Conservation (phyloP, 2,888 invertebrate genomes). For the Ophion ellenae region DNA sequence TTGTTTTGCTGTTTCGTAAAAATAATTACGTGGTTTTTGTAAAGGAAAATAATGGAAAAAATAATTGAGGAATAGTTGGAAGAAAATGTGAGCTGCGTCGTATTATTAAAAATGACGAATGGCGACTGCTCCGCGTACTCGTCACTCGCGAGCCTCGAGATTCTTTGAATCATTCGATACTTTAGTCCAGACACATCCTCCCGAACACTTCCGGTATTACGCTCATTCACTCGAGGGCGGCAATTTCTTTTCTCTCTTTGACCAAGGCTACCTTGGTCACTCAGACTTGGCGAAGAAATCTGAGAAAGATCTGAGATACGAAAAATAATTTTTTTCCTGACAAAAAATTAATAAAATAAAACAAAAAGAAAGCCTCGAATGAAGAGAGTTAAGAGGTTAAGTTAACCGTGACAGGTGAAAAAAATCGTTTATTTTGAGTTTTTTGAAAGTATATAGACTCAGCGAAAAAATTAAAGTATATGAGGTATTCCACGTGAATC, state of each 20-base stretch:
- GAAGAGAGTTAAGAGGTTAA: no score
- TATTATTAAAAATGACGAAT: background rate
- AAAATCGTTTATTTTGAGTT: no score
- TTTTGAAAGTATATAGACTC: no score
- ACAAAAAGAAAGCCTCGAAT: no score
- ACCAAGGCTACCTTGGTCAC: background rate
- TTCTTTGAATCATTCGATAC: slow-evolving; percentile 10
- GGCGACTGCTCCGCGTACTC: background rate
- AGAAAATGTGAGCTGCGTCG: background rate
- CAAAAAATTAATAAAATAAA: background rate
- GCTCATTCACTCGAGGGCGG: slow-evolving; percentile 20
- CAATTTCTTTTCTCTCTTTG: slow-evolving; percentile 5
- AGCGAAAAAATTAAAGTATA: no score
- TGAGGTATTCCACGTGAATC: no score
- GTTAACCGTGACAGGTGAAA: no score
- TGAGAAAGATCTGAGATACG: background rate
- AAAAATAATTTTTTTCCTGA: background rate
- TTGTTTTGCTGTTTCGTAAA: background rate
- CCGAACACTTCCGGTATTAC: slow-evolving; percentile 25
- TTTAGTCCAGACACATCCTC: slow-evolving; percentile 21
- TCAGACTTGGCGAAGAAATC: background rate
- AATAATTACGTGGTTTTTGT: background rate
- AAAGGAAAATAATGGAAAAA: background rate
- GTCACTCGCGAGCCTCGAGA: background rate
- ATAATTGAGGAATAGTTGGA: background rate